A percentile compares a stretch with the other conserved stretches of the same genome.
Evolutionary conservation across 2,888 invertebrate species (phyloP).

Genomic region (Hedychridium roseum): DNA sequence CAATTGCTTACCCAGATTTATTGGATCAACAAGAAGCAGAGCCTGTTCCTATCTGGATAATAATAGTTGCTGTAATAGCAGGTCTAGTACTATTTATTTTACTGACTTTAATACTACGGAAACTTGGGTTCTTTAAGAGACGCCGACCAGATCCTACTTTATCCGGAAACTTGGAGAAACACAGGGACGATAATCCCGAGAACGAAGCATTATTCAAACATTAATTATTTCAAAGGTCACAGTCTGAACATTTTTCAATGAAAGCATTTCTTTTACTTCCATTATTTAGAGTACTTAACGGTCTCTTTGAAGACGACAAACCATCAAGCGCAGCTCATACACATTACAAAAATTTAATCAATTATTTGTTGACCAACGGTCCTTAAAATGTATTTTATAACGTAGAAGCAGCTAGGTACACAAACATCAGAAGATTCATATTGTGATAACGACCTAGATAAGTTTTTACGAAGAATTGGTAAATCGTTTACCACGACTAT

Average conservation of each 20-base stretch:
- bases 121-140: constrained; percentile 89
- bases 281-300: not conserved
- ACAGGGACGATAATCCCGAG: constrained; percentile 74
- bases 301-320: not conserved
- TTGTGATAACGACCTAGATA: constrained; percentile 28
- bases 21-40: constrained; percentile 78
- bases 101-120: constrained; percentile 83
- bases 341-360: no score
- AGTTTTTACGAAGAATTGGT: constrained; percentile 11
- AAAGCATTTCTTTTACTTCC: constrained; percentile 1
- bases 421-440: constrained; percentile 13
- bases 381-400: constrained; percentile 3
- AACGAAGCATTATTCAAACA: constrained; percentile 61
- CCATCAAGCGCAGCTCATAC: no score
- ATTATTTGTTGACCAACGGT: no score
- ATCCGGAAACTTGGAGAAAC: constrained; percentile 81
- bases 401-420: constrained; percentile 14
- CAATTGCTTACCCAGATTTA: constrained; percentile 84
- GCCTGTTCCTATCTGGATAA: constrained; percentile 86
- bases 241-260: not conserved
- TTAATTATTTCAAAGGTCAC: constrained; percentile 27
- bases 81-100: constrained; percentile 85
- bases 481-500: no score
- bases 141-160: constrained; percentile 84
- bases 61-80: constrained; percentile 81